A percentile compares a stretch with the other conserved stretches of the same genome.
Conservation (phyloP, 2,888 invertebrate species). For the Julus scanicus region DNA sequence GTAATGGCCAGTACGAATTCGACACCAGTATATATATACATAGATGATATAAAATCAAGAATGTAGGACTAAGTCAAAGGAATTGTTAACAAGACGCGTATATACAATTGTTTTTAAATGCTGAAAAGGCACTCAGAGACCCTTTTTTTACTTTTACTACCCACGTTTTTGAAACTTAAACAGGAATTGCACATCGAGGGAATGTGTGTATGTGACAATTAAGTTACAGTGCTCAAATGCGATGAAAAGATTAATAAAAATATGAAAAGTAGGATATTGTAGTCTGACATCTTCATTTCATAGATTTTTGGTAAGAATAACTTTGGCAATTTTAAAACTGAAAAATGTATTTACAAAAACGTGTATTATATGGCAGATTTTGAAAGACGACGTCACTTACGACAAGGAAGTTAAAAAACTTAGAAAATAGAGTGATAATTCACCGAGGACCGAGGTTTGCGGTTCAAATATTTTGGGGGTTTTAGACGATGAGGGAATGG, state of each 20-base stretch:
- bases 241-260: neutral
- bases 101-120: neutral
- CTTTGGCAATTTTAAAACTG: too few species aligned
- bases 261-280: neutral
- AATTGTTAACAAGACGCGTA: neutral
- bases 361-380: too few species aligned
- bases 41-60: neutral
- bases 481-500: too few species aligned
- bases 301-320: too few species aligned
- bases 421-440: too few species aligned
- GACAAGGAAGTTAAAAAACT: too few species aligned
- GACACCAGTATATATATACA: neutral
- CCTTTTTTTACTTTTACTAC: neutral
- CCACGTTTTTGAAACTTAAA: neutral
- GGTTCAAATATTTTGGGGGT: too few species aligned
- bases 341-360: too few species aligned
- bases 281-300: too few species aligned
- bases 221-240: neutral
- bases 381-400: too few species aligned
- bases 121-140: neutral
- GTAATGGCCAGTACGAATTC: neutral
- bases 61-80: constrained; percentile 16
- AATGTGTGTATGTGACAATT: neutral
- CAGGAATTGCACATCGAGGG: too few species aligned
- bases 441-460: too few species aligned